These are phyloP conservation scores for Bunonema sp. DNA, from an alignment of 2,888 invertebrate species.

Conservation along the genomic window DNA sequence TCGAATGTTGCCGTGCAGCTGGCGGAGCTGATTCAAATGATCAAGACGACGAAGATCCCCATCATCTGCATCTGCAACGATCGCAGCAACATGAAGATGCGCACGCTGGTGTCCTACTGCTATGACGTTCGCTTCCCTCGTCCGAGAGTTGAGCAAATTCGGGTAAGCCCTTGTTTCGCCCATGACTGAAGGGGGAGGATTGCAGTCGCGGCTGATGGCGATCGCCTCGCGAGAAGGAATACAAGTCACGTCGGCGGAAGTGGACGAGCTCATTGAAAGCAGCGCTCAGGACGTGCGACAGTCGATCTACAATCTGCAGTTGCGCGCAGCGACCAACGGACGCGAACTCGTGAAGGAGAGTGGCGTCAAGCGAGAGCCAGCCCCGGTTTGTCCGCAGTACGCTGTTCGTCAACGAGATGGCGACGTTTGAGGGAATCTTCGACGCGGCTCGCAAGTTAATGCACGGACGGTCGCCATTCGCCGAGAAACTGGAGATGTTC, in stretches of 20 bases:
- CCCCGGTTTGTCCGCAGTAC: no score
- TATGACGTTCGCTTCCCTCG: conserved; percentile 71
- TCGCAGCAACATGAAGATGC: conserved; percentile 59
- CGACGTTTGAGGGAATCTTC: conserved; percentile 40
- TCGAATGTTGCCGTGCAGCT: conserved; percentile 15
- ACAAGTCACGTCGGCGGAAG: conserved; percentile 58
- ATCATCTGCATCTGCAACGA: conserved; percentile 97
- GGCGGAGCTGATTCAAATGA: conserved; percentile 72
- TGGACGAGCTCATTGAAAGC: conserved; percentile 63
- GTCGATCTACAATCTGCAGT: conserved; percentile 61
- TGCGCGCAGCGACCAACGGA: conserved; percentile 59
- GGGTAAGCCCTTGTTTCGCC: conserved; percentile 57
- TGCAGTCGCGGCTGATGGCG: conserved; percentile 70
- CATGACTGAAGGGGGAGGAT: no score
- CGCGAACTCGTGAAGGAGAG: no score
- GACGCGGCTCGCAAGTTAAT: conserved; percentile 54
- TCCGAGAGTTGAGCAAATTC: conserved; percentile 75
- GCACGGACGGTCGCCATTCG: conserved; percentile 27
- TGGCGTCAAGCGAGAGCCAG: no score
- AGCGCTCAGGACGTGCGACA: conserved; percentile 66
- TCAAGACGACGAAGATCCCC: conserved; percentile 71
- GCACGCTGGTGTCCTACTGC: conserved; percentile 77
- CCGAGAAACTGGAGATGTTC: conserved; percentile 58
- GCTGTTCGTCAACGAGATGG: no score
- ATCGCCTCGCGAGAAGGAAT: conserved; percentile 79